Evolutionary conservation across 2,797 vertebrate species (phyloP), one percentile per base, ranked within the genome.

Genomic region (Dendrocincla fuliginosa): DNA sequence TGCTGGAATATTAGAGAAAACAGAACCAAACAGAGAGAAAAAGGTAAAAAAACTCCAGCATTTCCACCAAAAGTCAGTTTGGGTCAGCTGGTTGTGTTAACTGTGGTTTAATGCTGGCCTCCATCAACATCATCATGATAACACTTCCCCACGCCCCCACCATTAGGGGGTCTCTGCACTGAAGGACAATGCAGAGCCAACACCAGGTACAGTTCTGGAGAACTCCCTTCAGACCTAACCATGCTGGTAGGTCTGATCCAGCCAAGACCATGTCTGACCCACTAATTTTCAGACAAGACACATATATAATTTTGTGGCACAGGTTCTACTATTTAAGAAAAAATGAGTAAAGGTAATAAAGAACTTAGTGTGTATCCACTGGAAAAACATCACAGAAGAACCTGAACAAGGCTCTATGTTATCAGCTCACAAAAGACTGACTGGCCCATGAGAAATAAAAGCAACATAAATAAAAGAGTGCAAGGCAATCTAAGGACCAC

Each of bases 61-160:
- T 33, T 28, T 91, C 46, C 55, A 64, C 16, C 69, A 61, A 63
- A 71, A 83, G 44, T 37, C 20, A 73, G 23, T 16, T 32, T 37
- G 17, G 50, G 68, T n/a, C 49, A 79, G 46, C 50, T 60, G 39
- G 13, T 15, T 2, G 0, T 9, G 28, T 65, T 68, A 73, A 64
- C 23, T 32, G 33, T 37, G 33, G 55, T 37, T 44, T 76, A 46
- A 42, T 20, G 16, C 2, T 46, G 33, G 46, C 14, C 25, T 59
- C 57, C 39, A 53, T 35, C 55, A 89, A 7, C 7, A 30, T 27
- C 30, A 61, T 32, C 39, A 14, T 6, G 5, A 70, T 16, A 28
- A 50, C 8, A 9, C 16, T 69, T 3, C 5, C 42, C n/a, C n/a
- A n/a, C 2, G 13, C n/a, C 3, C 5, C 10, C 22, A 28, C 14